Percentiles rank a stretch among this genome's conserved stretches.
phyloP scores from a whole-genome alignment of 1,140 invertebrate genomes.

The Cotesia chilonis region DNA sequence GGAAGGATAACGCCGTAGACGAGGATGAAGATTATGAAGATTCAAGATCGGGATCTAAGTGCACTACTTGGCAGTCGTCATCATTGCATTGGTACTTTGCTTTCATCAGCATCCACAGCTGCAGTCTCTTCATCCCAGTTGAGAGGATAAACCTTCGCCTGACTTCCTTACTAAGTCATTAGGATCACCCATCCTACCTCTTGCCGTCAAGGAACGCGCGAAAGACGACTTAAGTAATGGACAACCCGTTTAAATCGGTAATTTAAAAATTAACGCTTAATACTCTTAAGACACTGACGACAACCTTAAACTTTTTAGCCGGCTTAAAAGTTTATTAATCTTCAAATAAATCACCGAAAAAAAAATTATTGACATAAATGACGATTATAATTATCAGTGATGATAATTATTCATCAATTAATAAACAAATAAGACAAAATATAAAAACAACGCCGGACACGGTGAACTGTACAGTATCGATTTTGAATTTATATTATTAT shows the following conservation, averaged over 20 bases:
- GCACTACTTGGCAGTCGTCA: slow-evolving; percentile 44
- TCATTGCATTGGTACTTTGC: slow-evolving; percentile 47
- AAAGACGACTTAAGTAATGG: not conserved
- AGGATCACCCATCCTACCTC: not conserved
- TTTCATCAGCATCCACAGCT: slow-evolving; percentile 55
- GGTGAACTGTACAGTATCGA: too few species aligned
- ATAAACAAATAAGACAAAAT: not conserved
- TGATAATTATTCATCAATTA: not conserved
- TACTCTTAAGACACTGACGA: not conserved
- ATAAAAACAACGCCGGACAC: not conserved
- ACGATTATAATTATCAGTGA: slow-evolving; percentile 1
- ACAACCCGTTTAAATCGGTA: slow-evolving; percentile 5
- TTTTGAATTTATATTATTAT: too few species aligned
- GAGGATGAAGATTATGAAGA: slow-evolving; percentile 57
- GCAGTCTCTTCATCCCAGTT: slow-evolving; percentile 54
- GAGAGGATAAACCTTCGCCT: slow-evolving; percentile 46
- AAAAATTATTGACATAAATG: too few species aligned
- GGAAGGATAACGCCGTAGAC: slow-evolving; percentile 52
- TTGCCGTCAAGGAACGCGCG: too few species aligned
- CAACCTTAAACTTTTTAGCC: too few species aligned
- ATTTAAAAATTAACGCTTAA: not conserved
- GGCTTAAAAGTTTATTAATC: too few species aligned
- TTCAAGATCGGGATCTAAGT: slow-evolving; percentile 42
- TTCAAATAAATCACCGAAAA: too few species aligned
- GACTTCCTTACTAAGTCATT: slow-evolving; percentile 3